A percentile compares a stretch with the other conserved stretches of the same genome.
Conservation (phyloP, 2,113 vertebrate species). For the Thymallus thymallus region DNA sequence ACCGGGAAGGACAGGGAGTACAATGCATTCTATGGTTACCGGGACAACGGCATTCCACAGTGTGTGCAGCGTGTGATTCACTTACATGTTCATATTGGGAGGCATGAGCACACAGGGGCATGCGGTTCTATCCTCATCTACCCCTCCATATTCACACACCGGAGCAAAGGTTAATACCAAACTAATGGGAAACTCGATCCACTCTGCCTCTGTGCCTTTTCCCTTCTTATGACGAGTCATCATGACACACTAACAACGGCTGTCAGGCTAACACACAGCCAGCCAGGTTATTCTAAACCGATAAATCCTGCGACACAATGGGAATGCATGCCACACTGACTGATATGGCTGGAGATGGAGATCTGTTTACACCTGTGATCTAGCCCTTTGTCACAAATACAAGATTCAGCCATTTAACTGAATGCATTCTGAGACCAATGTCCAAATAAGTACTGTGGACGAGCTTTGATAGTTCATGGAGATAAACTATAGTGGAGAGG, state of each 20-base stretch:
- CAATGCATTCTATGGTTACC: slow-evolving; percentile 26
- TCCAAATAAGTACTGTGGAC: no score
- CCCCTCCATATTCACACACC: not conserved
- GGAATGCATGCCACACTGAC: no score
- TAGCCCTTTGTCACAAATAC: not conserved
- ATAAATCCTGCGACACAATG: no score
- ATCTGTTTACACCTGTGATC: not conserved
- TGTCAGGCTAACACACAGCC: not conserved
- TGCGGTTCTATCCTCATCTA: not conserved
- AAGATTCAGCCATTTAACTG: no score
- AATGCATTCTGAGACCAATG: no score
- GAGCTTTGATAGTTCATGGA: no score
- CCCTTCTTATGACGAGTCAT: not conserved
- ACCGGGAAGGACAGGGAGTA: not conserved
- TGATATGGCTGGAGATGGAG: not conserved
- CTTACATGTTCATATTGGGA: not conserved
- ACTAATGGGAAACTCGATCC: no score
- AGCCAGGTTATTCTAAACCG: not conserved
- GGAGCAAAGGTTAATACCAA: not conserved
- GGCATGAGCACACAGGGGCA: not conserved
- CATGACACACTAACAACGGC: not conserved
- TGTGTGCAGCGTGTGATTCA: no score
- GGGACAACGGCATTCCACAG: slow-evolving; percentile 17
- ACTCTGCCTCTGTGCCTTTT: not conserved
- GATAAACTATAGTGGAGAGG: no score